A percentile compares a stretch with the other conserved stretches of the same genome.
phyloP scores from a whole-genome alignment of 1,140 invertebrate species.

The Aphelenchoides fujianensis region DNA sequence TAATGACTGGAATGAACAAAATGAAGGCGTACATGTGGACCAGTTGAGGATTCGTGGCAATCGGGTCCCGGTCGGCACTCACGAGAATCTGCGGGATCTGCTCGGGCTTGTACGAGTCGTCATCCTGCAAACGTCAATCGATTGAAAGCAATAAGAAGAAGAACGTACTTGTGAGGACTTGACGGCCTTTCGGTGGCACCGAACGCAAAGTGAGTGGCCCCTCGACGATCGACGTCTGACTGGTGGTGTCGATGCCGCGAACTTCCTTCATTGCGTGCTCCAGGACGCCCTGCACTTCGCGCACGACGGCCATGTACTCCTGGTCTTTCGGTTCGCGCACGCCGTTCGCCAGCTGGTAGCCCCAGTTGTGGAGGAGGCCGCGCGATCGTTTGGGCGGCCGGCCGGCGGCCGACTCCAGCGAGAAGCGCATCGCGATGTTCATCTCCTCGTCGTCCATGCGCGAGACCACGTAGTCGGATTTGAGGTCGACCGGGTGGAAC shows the following conservation, averaged over 20 bases:
- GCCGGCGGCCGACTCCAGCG: neutral
- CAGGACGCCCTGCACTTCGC: slow-evolving; percentile 33
- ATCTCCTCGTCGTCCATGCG: slow-evolving; percentile 30
- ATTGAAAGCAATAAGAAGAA: slow-evolving; percentile 13
- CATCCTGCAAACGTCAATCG: neutral
- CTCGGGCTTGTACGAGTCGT: slow-evolving; percentile 31
- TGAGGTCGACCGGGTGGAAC: neutral
- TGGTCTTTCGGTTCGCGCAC: slow-evolving; percentile 42
- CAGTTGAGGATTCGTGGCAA: slow-evolving; percentile 42
- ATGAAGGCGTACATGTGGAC: no score
- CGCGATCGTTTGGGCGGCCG: neutral
- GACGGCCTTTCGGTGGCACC: slow-evolving; percentile 36
- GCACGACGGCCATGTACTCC: slow-evolving; percentile 43
- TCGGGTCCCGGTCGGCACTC: slow-evolving; percentile 38
- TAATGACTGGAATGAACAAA: no score
- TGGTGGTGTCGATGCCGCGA: slow-evolving; percentile 7
- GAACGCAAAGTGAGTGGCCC: slow-evolving; percentile 44
- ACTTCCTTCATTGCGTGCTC: slow-evolving; percentile 35
- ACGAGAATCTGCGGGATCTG: slow-evolving; percentile 49
- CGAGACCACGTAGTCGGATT: slow-evolving; percentile 31
- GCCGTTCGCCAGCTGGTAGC: slow-evolving; percentile 31
- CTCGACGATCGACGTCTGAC: slow-evolving; percentile 23
- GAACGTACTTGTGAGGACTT: slow-evolving; percentile 25
- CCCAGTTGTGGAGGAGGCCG: slow-evolving; percentile 36
- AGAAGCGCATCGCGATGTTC: slow-evolving; percentile 7